Conservation (phyloP, 2,113 vertebrate species). For the Coreoperca whiteheadi region DNA sequence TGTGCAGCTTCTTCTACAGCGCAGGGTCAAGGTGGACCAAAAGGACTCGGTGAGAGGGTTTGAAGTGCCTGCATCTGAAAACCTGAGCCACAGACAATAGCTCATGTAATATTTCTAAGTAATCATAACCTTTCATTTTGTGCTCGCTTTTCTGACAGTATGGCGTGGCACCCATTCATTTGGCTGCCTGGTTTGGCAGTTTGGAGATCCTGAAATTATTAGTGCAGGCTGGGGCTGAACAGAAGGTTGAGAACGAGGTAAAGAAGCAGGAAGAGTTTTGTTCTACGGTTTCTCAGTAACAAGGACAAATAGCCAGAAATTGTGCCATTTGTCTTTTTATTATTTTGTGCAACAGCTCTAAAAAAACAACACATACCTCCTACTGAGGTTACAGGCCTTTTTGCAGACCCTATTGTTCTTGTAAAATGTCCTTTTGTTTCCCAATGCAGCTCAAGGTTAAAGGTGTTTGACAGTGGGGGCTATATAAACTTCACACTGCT, state of each 20-base stretch:
- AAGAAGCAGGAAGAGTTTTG: constrained; percentile 1
- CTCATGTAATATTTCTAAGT: not conserved
- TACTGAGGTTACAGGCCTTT: not conserved
- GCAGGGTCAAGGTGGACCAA: constrained; percentile 90
- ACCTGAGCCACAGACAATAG: not conserved
- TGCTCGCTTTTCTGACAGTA: constrained; percentile 79
- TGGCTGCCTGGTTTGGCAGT: constrained; percentile 93
- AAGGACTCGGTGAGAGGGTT: constrained; percentile 87
- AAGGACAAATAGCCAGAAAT: not conserved
- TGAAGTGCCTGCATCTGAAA: not conserved
- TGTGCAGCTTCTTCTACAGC: constrained; percentile 87
- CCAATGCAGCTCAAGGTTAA: not conserved
- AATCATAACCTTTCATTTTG: not conserved
- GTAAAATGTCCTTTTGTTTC: not conserved
- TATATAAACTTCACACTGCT: not conserved
- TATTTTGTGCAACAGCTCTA: not conserved
- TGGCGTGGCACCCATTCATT: constrained; percentile 89
- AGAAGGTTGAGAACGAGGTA: constrained; percentile 89
- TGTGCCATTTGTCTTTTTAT: not conserved
- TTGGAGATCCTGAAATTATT: constrained; percentile 89
- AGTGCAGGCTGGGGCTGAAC: constrained; percentile 90
- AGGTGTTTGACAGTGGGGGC: not conserved
- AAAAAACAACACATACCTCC: not conserved
- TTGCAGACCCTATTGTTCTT: not conserved
- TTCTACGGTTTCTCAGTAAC: not conserved